A percentile compares a stretch with the other conserved stretches of the same genome.
phyloP scores from a whole-genome alignment of 2,888 invertebrate species.

The Ochropacha duplaris region DNA sequence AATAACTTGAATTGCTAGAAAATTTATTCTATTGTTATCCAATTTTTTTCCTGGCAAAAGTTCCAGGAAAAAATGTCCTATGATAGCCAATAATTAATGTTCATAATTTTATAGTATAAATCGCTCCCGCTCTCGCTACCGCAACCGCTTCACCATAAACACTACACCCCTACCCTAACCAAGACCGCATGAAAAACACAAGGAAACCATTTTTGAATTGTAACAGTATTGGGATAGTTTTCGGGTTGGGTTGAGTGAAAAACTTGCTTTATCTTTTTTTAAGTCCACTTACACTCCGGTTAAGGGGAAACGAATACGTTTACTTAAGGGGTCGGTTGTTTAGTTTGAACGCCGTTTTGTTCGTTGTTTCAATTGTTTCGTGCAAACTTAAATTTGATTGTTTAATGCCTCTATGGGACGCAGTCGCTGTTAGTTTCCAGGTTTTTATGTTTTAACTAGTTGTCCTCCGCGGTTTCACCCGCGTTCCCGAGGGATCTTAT shows the following conservation, averaged over 20 bases:
- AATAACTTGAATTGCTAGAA: too few species aligned
- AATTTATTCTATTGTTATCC: too few species aligned
- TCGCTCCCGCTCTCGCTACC: slow-evolving; percentile 1
- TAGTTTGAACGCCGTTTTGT: neutral
- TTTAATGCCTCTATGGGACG: neutral
- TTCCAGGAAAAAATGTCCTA: too few species aligned
- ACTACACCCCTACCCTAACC: neutral
- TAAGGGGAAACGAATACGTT: slow-evolving; percentile 2
- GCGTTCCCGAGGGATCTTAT: too few species aligned
- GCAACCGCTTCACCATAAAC: neutral
- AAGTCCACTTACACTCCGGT: slow-evolving; percentile 5
- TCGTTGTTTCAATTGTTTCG: neutral
- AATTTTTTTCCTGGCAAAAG: too few species aligned
- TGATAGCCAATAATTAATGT: neutral
- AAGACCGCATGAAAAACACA: neutral
- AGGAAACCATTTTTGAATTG: slow-evolving; percentile 9
- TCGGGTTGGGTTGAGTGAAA: slow-evolving; percentile 8
- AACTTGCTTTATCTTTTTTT: slow-evolving; percentile 11
- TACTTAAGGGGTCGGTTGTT: neutral
- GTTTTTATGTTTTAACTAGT: too few species aligned
- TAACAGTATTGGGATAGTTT: slow-evolving; percentile 5
- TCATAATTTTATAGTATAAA: neutral
- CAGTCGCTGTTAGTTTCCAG: too few species aligned
- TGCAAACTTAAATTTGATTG: neutral
- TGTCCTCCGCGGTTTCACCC: too few species aligned